These are phyloP conservation scores for Drosophila prolongata DNA, from an alignment of 2,888 invertebrate genomes.

Conservation along the genomic window DNA sequence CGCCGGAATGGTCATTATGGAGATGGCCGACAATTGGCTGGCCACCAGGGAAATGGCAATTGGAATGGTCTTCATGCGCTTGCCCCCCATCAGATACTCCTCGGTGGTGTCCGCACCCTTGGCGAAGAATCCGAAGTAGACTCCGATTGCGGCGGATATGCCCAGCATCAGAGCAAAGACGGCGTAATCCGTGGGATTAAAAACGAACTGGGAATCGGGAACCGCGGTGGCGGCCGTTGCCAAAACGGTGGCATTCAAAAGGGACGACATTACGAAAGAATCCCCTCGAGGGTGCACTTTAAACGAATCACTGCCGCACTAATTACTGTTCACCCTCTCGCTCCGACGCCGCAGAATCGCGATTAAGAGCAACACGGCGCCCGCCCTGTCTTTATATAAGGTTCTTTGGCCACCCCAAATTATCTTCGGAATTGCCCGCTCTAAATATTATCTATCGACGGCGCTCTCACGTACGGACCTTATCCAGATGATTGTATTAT, in stretches of 20 bases:
- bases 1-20: slow-evolving; percentile 86
- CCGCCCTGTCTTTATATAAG: slow-evolving; percentile 18
- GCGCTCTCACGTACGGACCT: slow-evolving; percentile 27
- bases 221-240: slow-evolving; percentile 13
- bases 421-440: slow-evolving; percentile 10
- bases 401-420: background rate
- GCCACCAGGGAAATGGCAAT: slow-evolving; percentile 88
- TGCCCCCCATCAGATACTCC: slow-evolving; percentile 87
- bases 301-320: background rate
- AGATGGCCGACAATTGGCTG: slow-evolving; percentile 86
- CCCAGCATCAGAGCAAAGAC: slow-evolving; percentile 86
- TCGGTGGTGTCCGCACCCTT: slow-evolving; percentile 85
- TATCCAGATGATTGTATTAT: slow-evolving; percentile 30
- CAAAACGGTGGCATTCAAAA: slow-evolving; percentile 43
- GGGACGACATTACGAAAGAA: slow-evolving; percentile 45
- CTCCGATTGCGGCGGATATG: slow-evolving; percentile 86
- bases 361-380: slow-evolving; percentile 2
- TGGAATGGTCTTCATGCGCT: slow-evolving; percentile 86
- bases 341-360: slow-evolving; percentile 25
- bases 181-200: slow-evolving; percentile 85
- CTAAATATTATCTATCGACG: slow-evolving; percentile 41
- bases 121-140: slow-evolving; percentile 86
- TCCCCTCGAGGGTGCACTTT: background rate
- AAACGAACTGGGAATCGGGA: slow-evolving; percentile 65
- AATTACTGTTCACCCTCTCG: slow-evolving; percentile 4